Evolutionary conservation across 2,888 invertebrate species (phyloP), one percentile per base, ranked within the genome.

Genomic region (Bibio marci): DNA sequence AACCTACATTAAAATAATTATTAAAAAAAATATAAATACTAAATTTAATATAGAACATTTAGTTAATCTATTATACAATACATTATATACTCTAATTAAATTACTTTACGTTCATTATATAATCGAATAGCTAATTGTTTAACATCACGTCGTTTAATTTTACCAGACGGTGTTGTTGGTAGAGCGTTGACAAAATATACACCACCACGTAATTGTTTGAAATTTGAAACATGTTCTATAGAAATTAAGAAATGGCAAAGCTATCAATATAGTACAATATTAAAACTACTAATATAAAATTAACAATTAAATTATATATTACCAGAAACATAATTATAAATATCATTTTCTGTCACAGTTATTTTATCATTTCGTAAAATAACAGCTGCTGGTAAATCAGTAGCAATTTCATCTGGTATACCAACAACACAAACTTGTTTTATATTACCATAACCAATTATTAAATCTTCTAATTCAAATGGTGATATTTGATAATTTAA

Each of bases 401-500:
- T 47, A n/a, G 49, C 47, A n/a, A 55, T 38, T 3, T 43, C 40
- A 38, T 57, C 47, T 4, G 54, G 52, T 1, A 54, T 35, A 1
- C 58, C 58, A 18, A 55, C 54, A 22, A 57, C 54, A 35, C 57
- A 59, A 15, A 47, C 50, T 31, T 55, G 52, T 25, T 46, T 44
- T 0, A 57, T 50, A 1, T 53, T 56, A 30, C 54, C 56, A 33
- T 56, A 40, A 40, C 53, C 52, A 17, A 52, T 49, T 14, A 58
- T 50, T 11, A 56, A 50, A 42, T 52, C 48, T 41, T 58, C 58
- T 34, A 58, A 47, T 35, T 59, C 54, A 14, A 47, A 47, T 3
- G 59, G 58, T 37, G 51, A 54, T 3, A 56, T 52, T 38, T 54
- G 53, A 34, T 52, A 54, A 44, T 49, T 49, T 37, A 49, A 50